Percentiles rank a stretch among this genome's conserved stretches.
phyloP scores from a whole-genome alignment of 2,797 vertebrate genomes.

The Nasua narica region DNA sequence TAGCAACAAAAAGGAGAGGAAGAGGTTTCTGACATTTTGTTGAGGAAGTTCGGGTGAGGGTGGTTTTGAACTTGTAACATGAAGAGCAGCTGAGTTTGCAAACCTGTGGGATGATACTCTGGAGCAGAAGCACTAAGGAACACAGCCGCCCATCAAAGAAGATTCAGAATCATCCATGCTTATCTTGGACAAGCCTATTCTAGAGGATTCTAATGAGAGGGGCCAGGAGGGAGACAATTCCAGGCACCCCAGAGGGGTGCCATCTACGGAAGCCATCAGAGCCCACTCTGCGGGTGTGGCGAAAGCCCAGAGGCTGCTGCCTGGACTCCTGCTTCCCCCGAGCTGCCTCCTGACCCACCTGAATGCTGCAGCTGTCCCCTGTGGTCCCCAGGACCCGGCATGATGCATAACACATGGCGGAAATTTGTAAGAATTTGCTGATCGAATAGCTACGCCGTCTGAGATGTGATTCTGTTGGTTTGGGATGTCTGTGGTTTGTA shows the following conservation, averaged over 20 bases:
- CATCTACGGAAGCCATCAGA: not conserved
- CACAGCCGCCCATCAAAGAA: not conserved
- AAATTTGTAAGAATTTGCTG: not conserved
- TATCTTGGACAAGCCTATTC: not conserved
- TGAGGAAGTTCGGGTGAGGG: not conserved
- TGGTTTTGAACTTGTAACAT: not conserved
- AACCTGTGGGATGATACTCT: not conserved
- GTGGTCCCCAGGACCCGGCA: too few relatives aligned
- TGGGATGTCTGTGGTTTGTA: not conserved
- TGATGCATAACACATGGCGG: rapidly evolving
- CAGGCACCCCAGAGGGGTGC: not conserved
- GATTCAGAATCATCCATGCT: not conserved
- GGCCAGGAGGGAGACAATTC: not conserved
- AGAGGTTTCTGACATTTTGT: not conserved
- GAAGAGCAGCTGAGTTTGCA: not conserved
- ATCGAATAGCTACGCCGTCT: not conserved
- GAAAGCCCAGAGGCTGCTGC: not conserved
- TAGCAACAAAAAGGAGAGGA: not conserved
- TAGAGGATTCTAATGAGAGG: not conserved
- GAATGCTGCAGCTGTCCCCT: not conserved
- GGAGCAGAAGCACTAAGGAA: not conserved
- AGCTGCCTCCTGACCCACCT: not conserved
- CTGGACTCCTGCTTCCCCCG: not conserved
- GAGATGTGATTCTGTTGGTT: not conserved
- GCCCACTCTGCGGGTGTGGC: not conserved